Evolutionary conservation across 2,797 vertebrate genomes (phyloP).

Genomic region (Knipowitschia caucasica): DNA sequence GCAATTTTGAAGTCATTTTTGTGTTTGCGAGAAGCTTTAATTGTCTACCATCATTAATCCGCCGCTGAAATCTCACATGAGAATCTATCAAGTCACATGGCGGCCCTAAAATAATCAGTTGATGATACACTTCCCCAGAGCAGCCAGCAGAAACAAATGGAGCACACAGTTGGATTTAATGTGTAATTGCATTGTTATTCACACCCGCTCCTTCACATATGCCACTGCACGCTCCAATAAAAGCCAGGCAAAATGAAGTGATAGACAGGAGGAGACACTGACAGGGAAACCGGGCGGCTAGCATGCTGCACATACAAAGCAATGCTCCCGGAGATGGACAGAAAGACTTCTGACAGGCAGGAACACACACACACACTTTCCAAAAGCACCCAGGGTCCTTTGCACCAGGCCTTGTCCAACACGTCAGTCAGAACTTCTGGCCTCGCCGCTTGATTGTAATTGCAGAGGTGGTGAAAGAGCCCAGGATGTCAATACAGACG

Average conservation of each 20-base stretch:
- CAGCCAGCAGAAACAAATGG: conserved; percentile 43
- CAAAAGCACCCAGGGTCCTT: conserved; percentile 55
- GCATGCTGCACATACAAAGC: conserved; percentile 55
- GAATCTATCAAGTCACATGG: conserved; percentile 23
- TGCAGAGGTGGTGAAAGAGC: conserved; percentile 65
- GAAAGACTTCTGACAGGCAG: conserved; percentile 47
- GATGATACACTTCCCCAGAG: conserved; percentile 39
- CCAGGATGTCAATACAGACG: conserved; percentile 63
- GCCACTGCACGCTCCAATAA: conserved; percentile 19
- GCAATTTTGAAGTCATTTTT: conserved; percentile 24
- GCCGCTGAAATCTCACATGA: conserved; percentile 28
- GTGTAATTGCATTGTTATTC: conserved; percentile 61
- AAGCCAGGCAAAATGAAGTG: conserved; percentile 28
- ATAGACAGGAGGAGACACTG: conserved; percentile 32
- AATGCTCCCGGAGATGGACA: conserved; percentile 33
- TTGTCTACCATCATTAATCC: conserved; percentile 32
- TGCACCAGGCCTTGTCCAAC: conserved; percentile 66
- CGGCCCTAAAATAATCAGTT: conserved; percentile 30
- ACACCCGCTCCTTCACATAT: conserved; percentile 23
- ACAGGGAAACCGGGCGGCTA: conserved; percentile 31
- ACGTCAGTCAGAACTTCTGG: conserved; percentile 68
- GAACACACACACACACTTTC: conserved; percentile 34
- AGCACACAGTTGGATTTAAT: conserved; percentile 50
- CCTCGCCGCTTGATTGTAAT: conserved; percentile 77
- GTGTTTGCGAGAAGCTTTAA: conserved; percentile 22